Base-by-base conservation (phyloP, 1,140 invertebrate species). In the Odontomachus brunneus region DNA sequence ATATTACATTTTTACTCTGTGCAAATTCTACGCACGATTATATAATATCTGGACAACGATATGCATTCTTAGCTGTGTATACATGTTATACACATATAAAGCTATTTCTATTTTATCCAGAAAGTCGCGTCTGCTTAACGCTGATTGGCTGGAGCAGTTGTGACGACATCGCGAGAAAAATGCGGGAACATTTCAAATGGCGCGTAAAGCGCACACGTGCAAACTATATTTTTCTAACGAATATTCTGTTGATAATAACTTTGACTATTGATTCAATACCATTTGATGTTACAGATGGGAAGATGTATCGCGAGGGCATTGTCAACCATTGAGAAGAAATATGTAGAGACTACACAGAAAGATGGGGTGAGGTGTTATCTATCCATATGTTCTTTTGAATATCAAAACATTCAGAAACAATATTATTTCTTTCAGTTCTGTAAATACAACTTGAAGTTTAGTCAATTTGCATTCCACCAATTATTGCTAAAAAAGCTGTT, bases 261-360 rank as follows among this genome's bases (percentile, higher is more conserved):
- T 67, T 51, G 22, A 51, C 51, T 51, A 2, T 33, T 75, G 5
- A 51, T 0, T 24, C 2, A 57, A 5, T 38, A 22, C 59, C 49
- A 1, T 55, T 86, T 26, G 82, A 87, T 87, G 63, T 87, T 91
- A 15, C 83, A 91, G 91, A 83, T 90, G 83, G 72, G 75, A 87
- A 83, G 67, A 90, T 89, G 71, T 87, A 87, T 89, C 82, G 80
- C 85, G 86, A 91, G 89, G 72, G 69, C 88, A 17, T 72, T 91
- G 26, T 81, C 84, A 33, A 86, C 66, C 15, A 73, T 65, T 1
- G 51, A 85, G 12, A 88, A 90, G 24, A 91, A 91, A 83, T 91
- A 91, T 73, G 69, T 93, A 14, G 83, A 91, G 22, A 88, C 78
- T 0, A 83, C 71, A 5, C 60, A 92, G 84, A 83, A 65, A 22